Base-by-base conservation (phyloP, 2,113 vertebrate species). In the Entosphenus tridentatus region DNA sequence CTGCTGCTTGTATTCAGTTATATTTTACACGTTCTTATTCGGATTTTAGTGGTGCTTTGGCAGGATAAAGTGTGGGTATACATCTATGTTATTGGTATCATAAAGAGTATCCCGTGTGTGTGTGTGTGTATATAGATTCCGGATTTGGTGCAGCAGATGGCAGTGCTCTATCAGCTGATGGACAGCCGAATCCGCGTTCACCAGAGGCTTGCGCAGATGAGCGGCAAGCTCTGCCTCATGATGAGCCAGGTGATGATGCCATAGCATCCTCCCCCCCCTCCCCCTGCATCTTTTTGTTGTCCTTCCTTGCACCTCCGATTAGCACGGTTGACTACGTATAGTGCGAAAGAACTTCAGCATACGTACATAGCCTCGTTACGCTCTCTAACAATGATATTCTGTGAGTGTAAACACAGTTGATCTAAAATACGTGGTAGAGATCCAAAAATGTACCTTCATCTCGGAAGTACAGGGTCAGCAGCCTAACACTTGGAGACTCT, bases 141-240 rank as follows among this genome's bases (percentile, higher is more conserved):
- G 55, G 87, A 96, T 75, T 77, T 96, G 77, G 83, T 89, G 56
- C 81, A 81, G 72, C 85, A 92, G 76, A 78, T 98, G 72, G 88
- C 89, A 18, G 83, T 82, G 58, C 78, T 96, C 1, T 96, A 98
- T 71, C 87, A 96, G 75, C 80, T 96, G 75, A 91, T 96, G 73
- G 93, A 98, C 79, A 92, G 86, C 79, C 81, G 93, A 80, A 88
- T 98, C 57, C 95, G 87, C 80, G 84, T 84, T 71, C 84, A 90
- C 71, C 87, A 90, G 73, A 95, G 89, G 73, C 81, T 96, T 68
- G 85, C 85, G 3, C 89, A 86, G 68, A 83, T 98, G 55, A 82
- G 93, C 3, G 93, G 93, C 57, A 96, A 96, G 68, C 85, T 98
- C 13, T 85, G 85, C 72, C 87, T 98, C 74, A 80, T 96, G 3